Conservation (phyloP, 2,888 invertebrate genomes). For the Tuta absoluta region DNA sequence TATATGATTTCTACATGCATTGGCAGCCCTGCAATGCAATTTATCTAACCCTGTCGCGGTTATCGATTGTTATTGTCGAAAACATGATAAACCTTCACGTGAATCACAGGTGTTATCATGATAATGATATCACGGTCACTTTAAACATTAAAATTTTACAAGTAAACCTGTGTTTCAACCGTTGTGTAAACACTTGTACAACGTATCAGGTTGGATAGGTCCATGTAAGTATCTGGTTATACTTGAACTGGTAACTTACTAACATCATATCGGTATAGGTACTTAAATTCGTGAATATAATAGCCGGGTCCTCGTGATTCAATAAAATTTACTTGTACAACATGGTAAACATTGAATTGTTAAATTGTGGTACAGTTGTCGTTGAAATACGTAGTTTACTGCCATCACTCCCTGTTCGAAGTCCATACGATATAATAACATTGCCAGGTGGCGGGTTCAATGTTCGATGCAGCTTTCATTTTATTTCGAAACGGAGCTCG, state of each 20-base stretch:
- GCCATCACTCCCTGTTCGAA: slow-evolving; percentile 28
- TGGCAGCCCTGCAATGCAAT: slow-evolving; percentile 17
- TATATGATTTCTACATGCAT: not conserved
- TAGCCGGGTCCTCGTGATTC: too few species aligned
- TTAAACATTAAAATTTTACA: slow-evolving; percentile 4
- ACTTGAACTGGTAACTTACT: slow-evolving; percentile 32
- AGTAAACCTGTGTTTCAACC: not conserved
- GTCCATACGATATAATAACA: slow-evolving; percentile 50
- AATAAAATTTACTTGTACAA: too few species aligned
- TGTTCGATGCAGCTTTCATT: slow-evolving; percentile 65
- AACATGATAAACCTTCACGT: slow-evolving; percentile 42
- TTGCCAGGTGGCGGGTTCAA: slow-evolving; percentile 74
- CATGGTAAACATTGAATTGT: too few species aligned
- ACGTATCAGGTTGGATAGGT: slow-evolving; percentile 9
- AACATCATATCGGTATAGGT: slow-evolving; percentile 3
- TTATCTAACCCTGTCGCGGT: not conserved
- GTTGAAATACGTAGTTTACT: slow-evolving; percentile 2
- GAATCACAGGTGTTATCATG: slow-evolving; percentile 34
- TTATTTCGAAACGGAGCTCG: slow-evolving; percentile 61
- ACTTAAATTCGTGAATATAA: not conserved
- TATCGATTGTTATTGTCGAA: slow-evolving; percentile 39
- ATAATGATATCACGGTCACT: not conserved
- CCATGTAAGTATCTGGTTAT: slow-evolving; percentile 23
- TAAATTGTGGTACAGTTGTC: too few species aligned
- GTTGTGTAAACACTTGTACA: not conserved